Conservation (phyloP, 2,888 invertebrate species). For the Papilio gigon region DNA sequence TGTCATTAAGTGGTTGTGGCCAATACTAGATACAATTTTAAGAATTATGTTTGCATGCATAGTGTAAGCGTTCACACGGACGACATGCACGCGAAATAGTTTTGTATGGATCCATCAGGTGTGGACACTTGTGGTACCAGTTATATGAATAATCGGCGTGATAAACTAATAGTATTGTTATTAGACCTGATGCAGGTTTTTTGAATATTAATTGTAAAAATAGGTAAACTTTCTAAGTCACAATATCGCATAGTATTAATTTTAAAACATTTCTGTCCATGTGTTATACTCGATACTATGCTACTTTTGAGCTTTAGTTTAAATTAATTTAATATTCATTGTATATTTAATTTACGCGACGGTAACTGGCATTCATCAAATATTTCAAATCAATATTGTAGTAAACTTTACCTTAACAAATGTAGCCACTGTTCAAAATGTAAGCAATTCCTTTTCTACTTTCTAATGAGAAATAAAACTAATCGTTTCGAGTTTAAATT, state of each 20-base stretch:
- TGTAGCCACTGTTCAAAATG: too few species aligned
- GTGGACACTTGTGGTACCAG: background rate
- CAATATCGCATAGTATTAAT: background rate
- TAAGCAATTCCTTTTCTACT: too few species aligned
- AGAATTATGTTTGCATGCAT: background rate
- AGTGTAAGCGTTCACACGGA: too few species aligned
- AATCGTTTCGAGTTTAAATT: too few species aligned
- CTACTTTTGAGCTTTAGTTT: background rate
- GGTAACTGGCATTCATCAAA: too few species aligned
- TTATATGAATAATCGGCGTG: background rate
- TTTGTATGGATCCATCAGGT: too few species aligned
- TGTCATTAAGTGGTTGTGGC: constrained; percentile 1
- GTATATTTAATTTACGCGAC: background rate
- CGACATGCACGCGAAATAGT: too few species aligned
- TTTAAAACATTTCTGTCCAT: background rate
- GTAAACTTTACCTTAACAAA: too few species aligned
- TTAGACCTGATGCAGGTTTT: too few species aligned
- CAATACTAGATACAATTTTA: background rate
- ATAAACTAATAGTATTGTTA: background rate
- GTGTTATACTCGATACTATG: background rate
- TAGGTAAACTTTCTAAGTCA: background rate
- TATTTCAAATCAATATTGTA: too few species aligned
- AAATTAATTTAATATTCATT: background rate
- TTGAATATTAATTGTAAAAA: background rate
- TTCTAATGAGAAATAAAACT: too few species aligned